phyloP scores from a whole-genome alignment of 1,140 invertebrate genomes.

The Bicyclus anynana region DNA sequence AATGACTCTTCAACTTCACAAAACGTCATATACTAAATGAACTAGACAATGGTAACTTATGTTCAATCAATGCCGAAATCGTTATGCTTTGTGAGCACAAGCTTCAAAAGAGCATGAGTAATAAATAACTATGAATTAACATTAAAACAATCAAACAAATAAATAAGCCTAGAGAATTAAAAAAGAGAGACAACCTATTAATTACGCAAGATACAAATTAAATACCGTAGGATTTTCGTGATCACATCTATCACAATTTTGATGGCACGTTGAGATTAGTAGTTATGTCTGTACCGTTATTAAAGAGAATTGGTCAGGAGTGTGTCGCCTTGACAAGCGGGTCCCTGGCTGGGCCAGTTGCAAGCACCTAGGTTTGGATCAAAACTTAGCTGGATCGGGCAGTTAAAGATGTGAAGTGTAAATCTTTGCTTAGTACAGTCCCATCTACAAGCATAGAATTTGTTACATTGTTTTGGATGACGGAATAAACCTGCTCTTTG shows the following conservation, averaged over 20 bases:
- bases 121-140: conserved; percentile 72
- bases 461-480: conserved; percentile 89
- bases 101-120: conserved; percentile 54
- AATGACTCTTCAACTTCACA: conserved; percentile 59
- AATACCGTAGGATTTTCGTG: conserved; percentile 38
- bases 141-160: conserved; percentile 70
- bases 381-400: conserved; percentile 88
- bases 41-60: conserved; percentile 67
- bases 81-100: conserved; percentile 45
- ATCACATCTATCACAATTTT: conserved; percentile 65
- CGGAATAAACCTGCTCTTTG: conserved; percentile 88
- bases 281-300: conserved; percentile 36
- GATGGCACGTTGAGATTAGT: conserved; percentile 64
- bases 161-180: conserved; percentile 63
- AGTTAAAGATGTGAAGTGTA: conserved; percentile 88
- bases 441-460: conserved; percentile 92
- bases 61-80: conserved; percentile 44
- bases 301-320: conserved; percentile 78
- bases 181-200: conserved; percentile 41
- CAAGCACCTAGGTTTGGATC: conserved; percentile 86
- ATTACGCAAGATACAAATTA: conserved; percentile 20
- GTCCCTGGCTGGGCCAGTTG: conserved; percentile 90
- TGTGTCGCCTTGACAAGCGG: conserved; percentile 85
- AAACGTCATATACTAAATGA: conserved; percentile 50
- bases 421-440: conserved; percentile 88